Conservation (phyloP, 2,113 vertebrate genomes). For the Gopherus evgoodei region DNA sequence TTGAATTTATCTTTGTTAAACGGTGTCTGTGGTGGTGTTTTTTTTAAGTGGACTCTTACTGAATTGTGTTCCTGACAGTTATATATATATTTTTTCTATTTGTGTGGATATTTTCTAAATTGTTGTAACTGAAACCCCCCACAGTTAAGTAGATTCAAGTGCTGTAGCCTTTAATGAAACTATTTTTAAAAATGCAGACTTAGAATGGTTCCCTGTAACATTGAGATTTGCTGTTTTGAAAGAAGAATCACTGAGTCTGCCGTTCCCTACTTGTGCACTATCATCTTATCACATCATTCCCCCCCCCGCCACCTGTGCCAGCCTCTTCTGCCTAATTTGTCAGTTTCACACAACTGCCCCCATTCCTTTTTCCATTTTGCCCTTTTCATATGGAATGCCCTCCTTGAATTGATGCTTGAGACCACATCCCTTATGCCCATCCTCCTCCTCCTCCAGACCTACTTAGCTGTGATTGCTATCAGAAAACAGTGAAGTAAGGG, state of each 20-base stretch:
- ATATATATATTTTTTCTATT: background rate
- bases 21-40: background rate
- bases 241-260: background rate
- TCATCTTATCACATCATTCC: background rate
- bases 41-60: background rate
- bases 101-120: background rate
- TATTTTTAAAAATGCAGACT: background rate
- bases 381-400: background rate
- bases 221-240: background rate
- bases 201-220: accelerated
- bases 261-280: accelerated
- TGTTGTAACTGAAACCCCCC: background rate
- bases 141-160: background rate
- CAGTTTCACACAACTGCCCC: background rate
- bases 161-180: background rate
- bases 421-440: background rate
- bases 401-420: background rate
- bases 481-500: background rate
- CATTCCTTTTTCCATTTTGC: background rate
- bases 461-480: background rate
- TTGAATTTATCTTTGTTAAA: background rate
- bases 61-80: background rate
- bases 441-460: background rate
- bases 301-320: background rate
- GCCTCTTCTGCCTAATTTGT: background rate